Percentiles rank a stretch among this genome's conserved stretches.
These are phyloP conservation scores for Oryzias celebensis DNA, from an alignment of 2,113 vertebrate species.

Conservation along the genomic window DNA sequence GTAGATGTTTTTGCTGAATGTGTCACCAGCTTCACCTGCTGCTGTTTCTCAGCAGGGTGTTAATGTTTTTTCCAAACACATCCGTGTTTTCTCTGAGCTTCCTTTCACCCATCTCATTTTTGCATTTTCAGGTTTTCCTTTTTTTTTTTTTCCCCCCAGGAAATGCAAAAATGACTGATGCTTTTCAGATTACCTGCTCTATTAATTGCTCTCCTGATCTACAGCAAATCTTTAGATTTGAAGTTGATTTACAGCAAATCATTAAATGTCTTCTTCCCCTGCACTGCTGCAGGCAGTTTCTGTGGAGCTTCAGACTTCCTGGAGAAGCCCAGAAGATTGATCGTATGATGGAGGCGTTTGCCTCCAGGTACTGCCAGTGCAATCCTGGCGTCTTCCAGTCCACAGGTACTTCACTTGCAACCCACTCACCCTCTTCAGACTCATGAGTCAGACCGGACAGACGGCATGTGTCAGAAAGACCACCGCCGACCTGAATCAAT, in stretches of 20 bases:
- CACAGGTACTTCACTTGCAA: conserved; percentile 81
- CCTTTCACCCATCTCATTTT: too few relatives aligned
- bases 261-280: conserved; percentile 1
- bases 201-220: conserved; percentile 7
- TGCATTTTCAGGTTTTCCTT: too few relatives aligned
- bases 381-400: conserved; percentile 98
- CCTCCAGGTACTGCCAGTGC: conserved; percentile 95
- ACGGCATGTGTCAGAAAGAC: conserved; percentile 31
- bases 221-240: conserved; percentile 3
- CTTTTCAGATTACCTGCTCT: too few relatives aligned
- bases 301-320: conserved; percentile 97
- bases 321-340: conserved; percentile 98
- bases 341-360: conserved; percentile 98
- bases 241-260: conserved; percentile 15
- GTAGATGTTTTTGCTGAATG: too few relatives aligned
- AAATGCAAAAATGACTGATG: too few relatives aligned
- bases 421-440: conserved; percentile 22
- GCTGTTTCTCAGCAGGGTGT: too few relatives aligned
- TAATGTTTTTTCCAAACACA: too few relatives aligned
- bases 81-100: too few relatives aligned
- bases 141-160: too few relatives aligned
- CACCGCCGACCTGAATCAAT: conserved; percentile 42
- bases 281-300: conserved; percentile 85
- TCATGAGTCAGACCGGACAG: conserved; percentile 38
- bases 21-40: too few relatives aligned